Evolutionary conservation across 1,140 invertebrate genomes (phyloP).

Genomic region (Procambarus clarkii): DNA sequence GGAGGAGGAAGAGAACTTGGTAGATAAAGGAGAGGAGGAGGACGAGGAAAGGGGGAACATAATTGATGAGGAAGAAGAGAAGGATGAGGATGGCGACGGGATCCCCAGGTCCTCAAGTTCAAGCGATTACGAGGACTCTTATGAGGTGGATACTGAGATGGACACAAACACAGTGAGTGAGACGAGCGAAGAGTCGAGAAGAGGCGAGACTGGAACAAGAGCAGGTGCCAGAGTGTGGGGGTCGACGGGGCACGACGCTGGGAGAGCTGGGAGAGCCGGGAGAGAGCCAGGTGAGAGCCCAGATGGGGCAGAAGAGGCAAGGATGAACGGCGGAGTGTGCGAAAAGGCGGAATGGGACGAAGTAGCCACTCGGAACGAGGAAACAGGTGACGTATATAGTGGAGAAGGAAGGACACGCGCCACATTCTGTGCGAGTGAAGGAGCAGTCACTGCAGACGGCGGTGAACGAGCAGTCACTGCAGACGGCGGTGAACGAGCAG

Average conservation of each 20-base stretch:
- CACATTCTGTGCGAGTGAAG: background rate
- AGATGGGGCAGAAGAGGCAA: background rate
- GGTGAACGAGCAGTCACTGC: too few relatives aligned
- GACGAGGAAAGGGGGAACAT: background rate
- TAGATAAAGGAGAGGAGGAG: background rate
- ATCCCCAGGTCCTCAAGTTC: slow-evolving; percentile 12
- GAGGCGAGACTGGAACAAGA: background rate
- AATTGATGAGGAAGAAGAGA: background rate
- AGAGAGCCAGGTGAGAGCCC: background rate
- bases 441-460: too few relatives aligned
- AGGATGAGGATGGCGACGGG: background rate
- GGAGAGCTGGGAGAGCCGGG: background rate
- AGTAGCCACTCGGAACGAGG: background rate
- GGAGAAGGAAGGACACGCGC: background rate
- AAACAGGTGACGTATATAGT: background rate
- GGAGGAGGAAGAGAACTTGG: background rate
- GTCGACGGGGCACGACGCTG: background rate
- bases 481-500: too few relatives aligned
- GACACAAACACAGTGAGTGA: slow-evolving; percentile 20
- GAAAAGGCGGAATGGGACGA: background rate
- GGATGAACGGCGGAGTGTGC: background rate
- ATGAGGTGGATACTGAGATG: slow-evolving; percentile 44
- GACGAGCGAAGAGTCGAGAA: background rate
- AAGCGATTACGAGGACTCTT: slow-evolving; percentile 24
- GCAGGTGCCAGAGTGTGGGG: background rate